Evolutionary conservation across 2,113 vertebrate species (phyloP).

Genomic region (Centropus unirufus): DNA sequence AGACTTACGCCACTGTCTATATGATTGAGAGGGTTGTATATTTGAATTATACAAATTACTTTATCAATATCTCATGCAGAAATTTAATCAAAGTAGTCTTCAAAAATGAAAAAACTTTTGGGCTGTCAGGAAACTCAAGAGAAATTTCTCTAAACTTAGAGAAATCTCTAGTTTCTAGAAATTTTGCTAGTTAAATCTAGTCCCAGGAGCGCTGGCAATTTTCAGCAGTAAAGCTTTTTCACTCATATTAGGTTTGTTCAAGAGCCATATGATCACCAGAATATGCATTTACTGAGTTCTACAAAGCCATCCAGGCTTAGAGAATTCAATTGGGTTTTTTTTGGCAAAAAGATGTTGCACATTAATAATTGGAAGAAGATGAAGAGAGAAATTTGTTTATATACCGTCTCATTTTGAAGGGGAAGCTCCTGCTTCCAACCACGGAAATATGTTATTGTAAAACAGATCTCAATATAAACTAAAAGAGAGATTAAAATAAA

Average conservation of each 20-base stretch:
- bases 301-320: not conserved
- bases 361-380: not conserved
- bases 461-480: not conserved
- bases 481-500: rapidly evolving
- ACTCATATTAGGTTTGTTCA: not conserved
- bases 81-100: not conserved
- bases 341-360: not conserved
- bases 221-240: not conserved
- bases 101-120: not conserved
- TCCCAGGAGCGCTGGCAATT: not conserved
- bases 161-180: no score
- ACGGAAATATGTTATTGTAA: not conserved
- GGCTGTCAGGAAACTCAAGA: not conserved
- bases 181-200: not conserved
- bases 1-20: not conserved
- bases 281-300: not conserved
- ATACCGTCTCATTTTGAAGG: not conserved
- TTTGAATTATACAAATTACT: not conserved
- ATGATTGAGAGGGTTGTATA: not conserved
- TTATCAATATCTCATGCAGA: not conserved
- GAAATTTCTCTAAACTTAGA: not conserved
- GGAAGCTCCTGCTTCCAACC: not conserved
- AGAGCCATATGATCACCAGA: not conserved
- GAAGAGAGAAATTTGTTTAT: not conserved
- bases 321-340: not conserved